A percentile compares a stretch with the other conserved stretches of the same genome.
phyloP scores from a whole-genome alignment of 2,113 vertebrate genomes.

The Epinephelus cyanopodus region DNA sequence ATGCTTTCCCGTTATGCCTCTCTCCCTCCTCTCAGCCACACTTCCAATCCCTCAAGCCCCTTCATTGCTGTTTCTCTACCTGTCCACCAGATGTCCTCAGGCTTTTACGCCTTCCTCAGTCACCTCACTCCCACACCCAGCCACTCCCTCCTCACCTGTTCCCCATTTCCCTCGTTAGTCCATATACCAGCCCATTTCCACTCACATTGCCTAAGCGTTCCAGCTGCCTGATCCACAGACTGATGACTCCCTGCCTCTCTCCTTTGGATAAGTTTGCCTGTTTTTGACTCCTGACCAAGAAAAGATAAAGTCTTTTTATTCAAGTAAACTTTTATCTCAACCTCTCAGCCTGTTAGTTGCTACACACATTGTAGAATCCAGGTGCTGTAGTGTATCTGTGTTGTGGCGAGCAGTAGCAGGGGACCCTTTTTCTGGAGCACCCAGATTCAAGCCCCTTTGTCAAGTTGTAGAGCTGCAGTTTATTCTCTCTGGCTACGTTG shows the following conservation, averaged over 20 bases:
- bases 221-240: background rate
- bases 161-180: background rate
- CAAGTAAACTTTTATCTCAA: background rate
- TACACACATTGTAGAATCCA: background rate
- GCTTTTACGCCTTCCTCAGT: background rate
- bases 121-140: background rate
- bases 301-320: background rate
- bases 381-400: background rate
- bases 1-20: background rate
- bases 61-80: background rate
- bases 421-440: background rate
- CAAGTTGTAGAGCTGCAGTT: background rate
- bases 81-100: background rate
- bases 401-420: background rate
- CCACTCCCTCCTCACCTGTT: background rate
- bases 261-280: background rate
- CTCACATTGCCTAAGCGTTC: background rate
- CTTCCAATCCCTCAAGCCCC: background rate
- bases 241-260: background rate
- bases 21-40: no score
- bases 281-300: background rate
- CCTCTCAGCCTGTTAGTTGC: background rate
- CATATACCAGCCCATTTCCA: background rate
- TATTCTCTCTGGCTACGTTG: background rate
- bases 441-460: background rate